A percentile compares a stretch with the other conserved stretches of the same genome.
These are phyloP conservation scores for Caranx ignobilis DNA, from an alignment of 2,113 vertebrate species.

Conservation along the genomic window DNA sequence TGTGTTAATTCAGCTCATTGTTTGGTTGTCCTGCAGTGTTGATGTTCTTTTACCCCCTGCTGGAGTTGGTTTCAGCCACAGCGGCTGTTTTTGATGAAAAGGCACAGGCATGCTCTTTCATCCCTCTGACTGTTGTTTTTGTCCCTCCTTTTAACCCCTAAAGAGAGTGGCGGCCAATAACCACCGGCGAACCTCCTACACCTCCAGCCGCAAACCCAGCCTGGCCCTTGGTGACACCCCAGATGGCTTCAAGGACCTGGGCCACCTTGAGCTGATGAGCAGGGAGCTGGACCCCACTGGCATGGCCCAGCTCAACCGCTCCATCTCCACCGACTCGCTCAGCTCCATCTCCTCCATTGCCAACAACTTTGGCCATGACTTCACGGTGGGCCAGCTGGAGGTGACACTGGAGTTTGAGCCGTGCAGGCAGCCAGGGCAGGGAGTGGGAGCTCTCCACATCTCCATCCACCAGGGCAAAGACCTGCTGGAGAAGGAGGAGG, in stretches of 20 bases:
- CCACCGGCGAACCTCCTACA: constrained; percentile 73
- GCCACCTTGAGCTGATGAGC: constrained; percentile 94
- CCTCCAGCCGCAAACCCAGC: constrained; percentile 86
- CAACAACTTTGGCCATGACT: constrained; percentile 96
- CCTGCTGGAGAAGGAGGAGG: constrained; percentile 94
- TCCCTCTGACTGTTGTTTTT: neutral
- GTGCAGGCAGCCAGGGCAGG: constrained; percentile 65
- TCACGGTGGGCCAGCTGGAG: constrained; percentile 95
- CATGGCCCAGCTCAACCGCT: constrained; percentile 86
- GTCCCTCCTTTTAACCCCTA: neutral
- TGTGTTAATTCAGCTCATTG: neutral
- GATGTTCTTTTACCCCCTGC: too few relatives aligned
- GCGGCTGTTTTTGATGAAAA: neutral
- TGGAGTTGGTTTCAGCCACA: too few relatives aligned
- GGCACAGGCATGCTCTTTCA: neutral
- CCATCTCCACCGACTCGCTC: constrained; percentile 93
- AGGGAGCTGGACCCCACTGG: constrained; percentile 88
- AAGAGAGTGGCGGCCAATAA: constrained; percentile 86
- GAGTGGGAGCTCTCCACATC: constrained; percentile 83
- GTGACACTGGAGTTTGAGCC: constrained; percentile 90
- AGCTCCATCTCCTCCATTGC: constrained; percentile 96
- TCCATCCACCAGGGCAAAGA: constrained; percentile 96
- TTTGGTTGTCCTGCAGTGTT: too few relatives aligned
- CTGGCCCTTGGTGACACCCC: constrained; percentile 89
- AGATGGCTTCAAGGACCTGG: constrained; percentile 92